Evolutionary conservation across 2,888 invertebrate species (phyloP), one percentile per base, ranked within the genome.

Genomic region (Pyrrhosoma nymphula): DNA sequence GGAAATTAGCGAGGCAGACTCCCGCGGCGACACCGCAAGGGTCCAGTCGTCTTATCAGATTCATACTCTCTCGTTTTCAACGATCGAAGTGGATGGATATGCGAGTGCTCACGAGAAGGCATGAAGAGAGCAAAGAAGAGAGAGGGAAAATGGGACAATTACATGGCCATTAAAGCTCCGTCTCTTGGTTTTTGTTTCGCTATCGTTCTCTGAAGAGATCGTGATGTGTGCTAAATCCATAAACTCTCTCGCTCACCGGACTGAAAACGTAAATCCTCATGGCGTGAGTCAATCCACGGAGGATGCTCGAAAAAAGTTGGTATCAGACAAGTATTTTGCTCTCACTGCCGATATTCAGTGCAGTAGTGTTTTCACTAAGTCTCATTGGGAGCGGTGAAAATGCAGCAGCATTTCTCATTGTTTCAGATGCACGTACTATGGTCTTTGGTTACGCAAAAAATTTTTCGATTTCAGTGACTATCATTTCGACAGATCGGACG

Each of bases 101-200:
- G 35, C 82, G 26, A 82, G 35, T 16, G 18, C 82, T 16, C 82
- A 82, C 35, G 30, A 30, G 26, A 69, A 26, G 69, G 69, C 82
- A 82, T 16, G 82, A 60, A 82, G 35, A 82, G 35, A 35, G 82
- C 2, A 4, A 4, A 8, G 47, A 47, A 35, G 82, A 35, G 35
- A 82, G 82, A 35, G 82, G 82, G 30, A 82, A 82, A 82, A 82
- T 82, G 35, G 82, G 35, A 82, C 82, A 82, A 82, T 82, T 82
- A 82, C 82, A 35, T 16, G 82, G 82, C 82, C 35, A 30, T 82
- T 82, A 35, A n/a, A 35, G 82, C 35, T 6, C 82, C 18, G 82
- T 82, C 30, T 8, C 8, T 8, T 14, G 30, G 30, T 82, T 82
- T 82, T 82, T 30, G 30, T 82, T 82, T 82, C 30, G 82, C 82